Evolutionary conservation across 2,797 vertebrate genomes (phyloP), one percentile per base, ranked within the genome.

Genomic region (Odontamblyopus rebecca): DNA sequence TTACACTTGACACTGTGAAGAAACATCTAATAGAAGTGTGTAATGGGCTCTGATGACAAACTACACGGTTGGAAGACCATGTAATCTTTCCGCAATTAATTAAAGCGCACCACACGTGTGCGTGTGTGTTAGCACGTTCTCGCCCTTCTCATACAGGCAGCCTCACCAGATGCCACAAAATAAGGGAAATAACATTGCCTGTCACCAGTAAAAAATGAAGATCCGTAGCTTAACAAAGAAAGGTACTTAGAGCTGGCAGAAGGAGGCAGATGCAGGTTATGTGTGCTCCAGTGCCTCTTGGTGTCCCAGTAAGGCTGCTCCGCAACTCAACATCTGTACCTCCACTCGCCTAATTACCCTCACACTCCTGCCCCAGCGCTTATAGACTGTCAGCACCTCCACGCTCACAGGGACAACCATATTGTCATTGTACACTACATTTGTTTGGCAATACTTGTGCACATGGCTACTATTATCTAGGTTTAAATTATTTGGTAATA

Each of bases 21-120:
- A 98, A 98, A 97, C 95, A 96, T 98, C 97, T 98, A 98, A 98
- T 99, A 98, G 97, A 97, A 97, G 97, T 98, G 96, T 97, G 96
- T 98, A 99, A 98, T 98, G 96, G 95, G 95, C 94, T 94, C 97
- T 98, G 97, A 99, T 99, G 97, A 98, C 97, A 98, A 96, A 98
- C 97, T 98, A 96, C 97, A 98, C 94, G 97, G 95, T 97, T 98
- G 97, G 95, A 99, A 96, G 96, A 98, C 96, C 97, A 96, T 99
- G 97, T 99, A 98, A 99, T 99, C 96, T 97, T 95, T 94, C 94
- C 93, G 95, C 97, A 98, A 98, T 99, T 99, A 99, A 99, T 99
- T 98, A 98, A 98, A 98, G 95, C 95, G 95, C 94, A 93, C 92
- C 89, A 91, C 94, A 92, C 88, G 81, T 93, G 82, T 86, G 75